Evolutionary conservation across 2,797 vertebrate species (phyloP), one percentile per base, ranked within the genome.

Genomic region (Lateolabrax maculatus): DNA sequence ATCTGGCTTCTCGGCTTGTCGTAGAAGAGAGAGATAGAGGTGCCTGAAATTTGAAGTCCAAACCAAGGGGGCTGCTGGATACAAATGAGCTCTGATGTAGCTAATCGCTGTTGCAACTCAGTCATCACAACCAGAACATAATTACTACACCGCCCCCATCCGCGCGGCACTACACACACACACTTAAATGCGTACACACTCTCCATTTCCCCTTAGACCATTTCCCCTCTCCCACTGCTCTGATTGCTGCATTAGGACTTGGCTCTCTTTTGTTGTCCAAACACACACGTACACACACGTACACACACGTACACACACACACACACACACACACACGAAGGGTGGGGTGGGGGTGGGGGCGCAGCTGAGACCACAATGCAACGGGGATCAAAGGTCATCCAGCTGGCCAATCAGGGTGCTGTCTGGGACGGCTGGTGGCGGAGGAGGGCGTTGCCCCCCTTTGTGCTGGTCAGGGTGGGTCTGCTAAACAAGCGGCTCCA

Each of bases 321-420:
- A 77, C 69, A 73, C 79, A 71, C 81, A 70, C 74, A 77, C 64
- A 34, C 67, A 62, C 34, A 44, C 7, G 68, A 65, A 77, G 88
- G 89, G 89, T 84, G 64, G 89, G 83, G 78, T 75, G 39, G 64
- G 31, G 31, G 31, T 34, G 31, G 31, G 31, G 31, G 65, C 78
- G 87, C 93, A 93, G 92, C 93, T 92, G 93, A 90, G 85, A 87
- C 81, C 86, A 94, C 93, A 95, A 94, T 94, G 84, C 84, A 83
- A 4, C 21, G 5, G 64, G 89, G 91, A 88, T 89, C 93, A 94
- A 87, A 93, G 95, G 94, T 93, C 95, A 93, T 72, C 78, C 89
- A 93, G 88, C 77, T 83, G 89, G 76, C 91, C 94, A 95, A 93
- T 94, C 93, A 87, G 90, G 65, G 48, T 10, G 11, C 79, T 29